Base-by-base conservation (phyloP, 2,113 vertebrate genomes). In the Onychorhynchus coronatus region DNA sequence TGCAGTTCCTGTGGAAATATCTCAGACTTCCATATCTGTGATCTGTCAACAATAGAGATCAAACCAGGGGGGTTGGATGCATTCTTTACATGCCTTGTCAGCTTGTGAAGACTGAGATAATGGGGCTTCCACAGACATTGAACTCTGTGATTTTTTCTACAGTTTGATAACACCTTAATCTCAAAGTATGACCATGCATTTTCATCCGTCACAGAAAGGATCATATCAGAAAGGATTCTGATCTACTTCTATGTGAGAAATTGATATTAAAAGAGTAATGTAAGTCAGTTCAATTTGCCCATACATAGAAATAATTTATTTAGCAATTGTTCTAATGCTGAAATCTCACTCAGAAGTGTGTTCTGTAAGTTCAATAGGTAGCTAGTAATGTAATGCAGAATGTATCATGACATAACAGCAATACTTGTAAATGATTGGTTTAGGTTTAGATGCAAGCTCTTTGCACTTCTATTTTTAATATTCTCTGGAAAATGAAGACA, bases 91-190 rank as follows among this genome's bases (percentile, higher is more conserved):
- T 91, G 41, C 31, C 88, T 96, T 96, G 83, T 96, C 93, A 97
- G 67, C 76, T 39, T 93, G 33, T 77, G 73, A 97, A 97, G 59
- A 37, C 68, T 65, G 62, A 96, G 95, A 97, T 98, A 97, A 96
- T 89, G 85, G 96, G 61, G 23, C 41, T 96, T 97, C 86, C 86
- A 78, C 21, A 95, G 85, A 78, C 76, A 83, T 63, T 94, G 93
- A 93, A 65, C 35, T 93, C 75, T 93, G 49, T 94, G 91, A 95
- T 95, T 66, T 94, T 72, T 95, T 97, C 67, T 87, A 27, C 46
- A 42, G 55, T 95, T 83, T 96, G 95, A 93, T 95, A 96, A 91
- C 39, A 95, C 77, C 84, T 97, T 95, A 95, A 95, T 95, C 79
- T 75, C 49, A n/a, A 94, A 94, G 53, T 93, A 84, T 25, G 35